Evolutionary conservation across 2,888 invertebrate genomes (phyloP).

Genomic region (Hymenopus coronatus): DNA sequence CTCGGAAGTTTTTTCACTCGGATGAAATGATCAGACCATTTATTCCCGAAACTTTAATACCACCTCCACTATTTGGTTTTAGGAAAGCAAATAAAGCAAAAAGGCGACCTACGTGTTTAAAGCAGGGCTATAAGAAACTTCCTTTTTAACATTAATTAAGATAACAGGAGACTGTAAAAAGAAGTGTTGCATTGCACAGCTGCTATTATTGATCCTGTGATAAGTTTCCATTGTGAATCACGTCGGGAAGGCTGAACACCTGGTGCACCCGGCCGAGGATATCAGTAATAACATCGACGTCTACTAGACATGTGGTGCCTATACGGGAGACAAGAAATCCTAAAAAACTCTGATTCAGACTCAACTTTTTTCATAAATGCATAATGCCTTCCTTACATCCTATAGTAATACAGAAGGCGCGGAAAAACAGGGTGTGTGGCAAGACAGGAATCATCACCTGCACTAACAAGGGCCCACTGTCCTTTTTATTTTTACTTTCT

Average conservation of each 20-base stretch:
- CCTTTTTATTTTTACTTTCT: too few relatives aligned
- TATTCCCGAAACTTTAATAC: neutral
- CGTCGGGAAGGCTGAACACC: neutral
- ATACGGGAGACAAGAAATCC: neutral
- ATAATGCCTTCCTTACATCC: neutral
- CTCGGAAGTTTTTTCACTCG: neutral
- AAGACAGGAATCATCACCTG: neutral
- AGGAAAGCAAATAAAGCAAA: neutral
- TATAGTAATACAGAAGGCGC: neutral
- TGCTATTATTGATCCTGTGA: neutral
- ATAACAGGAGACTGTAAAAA: neutral
- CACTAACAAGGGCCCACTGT: too few relatives aligned
- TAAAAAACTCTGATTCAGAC: neutral
- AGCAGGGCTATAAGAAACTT: neutral
- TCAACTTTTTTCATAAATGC: neutral
- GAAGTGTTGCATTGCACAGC: neutral
- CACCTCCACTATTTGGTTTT: neutral
- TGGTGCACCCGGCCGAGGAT: neutral
- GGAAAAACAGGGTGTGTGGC: neutral
- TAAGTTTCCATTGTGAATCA: neutral
- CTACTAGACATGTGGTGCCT: neutral
- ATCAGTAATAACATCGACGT: neutral
- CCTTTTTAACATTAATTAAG: neutral
- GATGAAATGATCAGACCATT: neutral
- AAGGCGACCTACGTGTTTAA: neutral